A percentile compares a stretch with the other conserved stretches of the same genome.
Conservation (phyloP, 2,113 vertebrate species). For the Pollachius pollachius region DNA sequence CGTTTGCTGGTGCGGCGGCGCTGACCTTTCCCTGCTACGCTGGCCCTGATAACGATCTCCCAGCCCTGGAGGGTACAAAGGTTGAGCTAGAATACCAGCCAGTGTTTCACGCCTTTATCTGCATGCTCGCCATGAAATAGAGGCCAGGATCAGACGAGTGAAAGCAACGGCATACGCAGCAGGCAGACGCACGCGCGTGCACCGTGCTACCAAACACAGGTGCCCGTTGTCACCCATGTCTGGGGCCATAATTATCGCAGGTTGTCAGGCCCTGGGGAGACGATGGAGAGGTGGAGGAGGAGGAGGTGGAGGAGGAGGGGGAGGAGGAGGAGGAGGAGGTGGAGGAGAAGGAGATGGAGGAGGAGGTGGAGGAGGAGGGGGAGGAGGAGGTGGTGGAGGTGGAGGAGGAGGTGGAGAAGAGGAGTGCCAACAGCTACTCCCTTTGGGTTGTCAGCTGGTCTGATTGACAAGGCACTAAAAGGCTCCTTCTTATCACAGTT, state of each 20-base stretch:
- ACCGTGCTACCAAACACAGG: not conserved
- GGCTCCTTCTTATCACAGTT: not conserved
- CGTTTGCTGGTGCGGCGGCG: not conserved
- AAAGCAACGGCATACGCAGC: slow-evolving; percentile 18
- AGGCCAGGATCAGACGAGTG: slow-evolving; percentile 12
- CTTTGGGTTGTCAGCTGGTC: not conserved
- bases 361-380: too few species aligned
- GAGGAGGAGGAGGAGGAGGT: too few species aligned
- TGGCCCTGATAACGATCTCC: slow-evolving; percentile 22
- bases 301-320: too few species aligned
- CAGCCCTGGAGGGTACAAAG: slow-evolving; percentile 31
- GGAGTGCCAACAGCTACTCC: not conserved
- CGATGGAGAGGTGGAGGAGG: too few species aligned
- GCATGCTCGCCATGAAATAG: slow-evolving; percentile 18
- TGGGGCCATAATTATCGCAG: slow-evolving; percentile 28
- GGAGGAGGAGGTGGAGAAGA: too few species aligned
- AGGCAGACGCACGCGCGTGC: not conserved
- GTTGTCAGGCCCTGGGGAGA: slow-evolving; percentile 8
- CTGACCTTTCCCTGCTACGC: slow-evolving; percentile 49
- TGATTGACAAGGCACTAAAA: not conserved
- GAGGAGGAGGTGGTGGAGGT: too few species aligned
- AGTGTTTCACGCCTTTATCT: slow-evolving; percentile 43
- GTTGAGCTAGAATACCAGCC: slow-evolving; percentile 50
- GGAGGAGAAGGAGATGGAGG: too few species aligned
- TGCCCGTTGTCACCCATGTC: slow-evolving; percentile 25